phyloP scores from a whole-genome alignment of 2,888 invertebrate species.

The Prenolepis imparis region DNA sequence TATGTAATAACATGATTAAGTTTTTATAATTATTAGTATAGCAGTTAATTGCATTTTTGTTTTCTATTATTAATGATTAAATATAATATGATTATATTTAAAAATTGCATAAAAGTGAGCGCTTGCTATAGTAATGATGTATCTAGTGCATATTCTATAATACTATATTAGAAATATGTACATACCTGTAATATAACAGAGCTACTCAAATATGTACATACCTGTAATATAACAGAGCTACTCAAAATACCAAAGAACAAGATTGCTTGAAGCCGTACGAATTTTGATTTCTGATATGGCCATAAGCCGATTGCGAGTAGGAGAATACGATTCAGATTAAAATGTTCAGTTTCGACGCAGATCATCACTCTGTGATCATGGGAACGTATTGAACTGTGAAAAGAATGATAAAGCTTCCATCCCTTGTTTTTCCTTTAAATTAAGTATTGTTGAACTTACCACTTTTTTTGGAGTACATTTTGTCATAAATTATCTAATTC shows the following conservation, averaged over 20 bases:
- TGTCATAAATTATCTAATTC: too few species aligned
- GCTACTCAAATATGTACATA: background rate
- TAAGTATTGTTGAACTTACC: background rate
- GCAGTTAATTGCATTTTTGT: background rate
- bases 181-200: constrained; percentile 18
- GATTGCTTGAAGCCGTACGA: background rate
- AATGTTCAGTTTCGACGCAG: background rate
- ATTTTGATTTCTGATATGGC: constrained; percentile 7
- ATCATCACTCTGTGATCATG: background rate
- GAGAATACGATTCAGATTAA: background rate
- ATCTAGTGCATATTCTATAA: background rate
- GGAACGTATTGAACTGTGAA: background rate
- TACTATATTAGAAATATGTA: background rate
- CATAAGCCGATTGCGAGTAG: constrained; percentile 20
- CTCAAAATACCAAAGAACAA: background rate
- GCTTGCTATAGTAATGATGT: background rate
- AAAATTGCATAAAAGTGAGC: background rate
- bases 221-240: constrained; percentile 6
- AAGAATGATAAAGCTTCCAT: background rate
- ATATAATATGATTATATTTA: background rate
- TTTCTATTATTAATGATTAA: background rate
- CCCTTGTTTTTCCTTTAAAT: background rate
- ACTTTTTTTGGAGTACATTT: background rate
- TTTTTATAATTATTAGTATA: background rate
- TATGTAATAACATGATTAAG: background rate